Evolutionary conservation across 2,797 vertebrate species (phyloP).

Genomic region (Sebastes steindachneri): DNA sequence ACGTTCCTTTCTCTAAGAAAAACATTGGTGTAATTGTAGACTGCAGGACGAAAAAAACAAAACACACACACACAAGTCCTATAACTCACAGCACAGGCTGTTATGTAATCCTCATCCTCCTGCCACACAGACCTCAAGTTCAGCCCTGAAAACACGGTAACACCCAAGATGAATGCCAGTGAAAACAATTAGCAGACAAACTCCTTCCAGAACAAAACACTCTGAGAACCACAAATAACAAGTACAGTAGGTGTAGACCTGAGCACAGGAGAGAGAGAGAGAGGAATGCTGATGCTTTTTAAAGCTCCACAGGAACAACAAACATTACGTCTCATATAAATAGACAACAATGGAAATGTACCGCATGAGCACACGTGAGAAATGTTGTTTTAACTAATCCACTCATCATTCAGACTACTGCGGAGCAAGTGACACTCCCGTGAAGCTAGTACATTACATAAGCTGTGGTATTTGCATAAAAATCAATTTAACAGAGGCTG

Average conservation of each 20-base stretch:
- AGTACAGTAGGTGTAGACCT: constrained; percentile 35
- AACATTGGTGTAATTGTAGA: constrained; percentile 1
- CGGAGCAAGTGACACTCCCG: neutral
- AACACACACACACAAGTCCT: neutral
- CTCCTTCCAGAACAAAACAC: neutral
- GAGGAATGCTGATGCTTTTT: constrained; percentile 34
- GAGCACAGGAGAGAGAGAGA: neutral
- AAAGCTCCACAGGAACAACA: constrained; percentile 17
- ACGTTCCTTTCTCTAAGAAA: neutral
- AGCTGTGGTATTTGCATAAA: neutral
- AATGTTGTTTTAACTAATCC: neutral
- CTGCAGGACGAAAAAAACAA: neutral
- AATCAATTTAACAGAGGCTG: neutral
- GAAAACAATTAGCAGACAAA: constrained; percentile 39
- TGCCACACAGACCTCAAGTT: constrained; percentile 28
- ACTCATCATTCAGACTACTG: neutral
- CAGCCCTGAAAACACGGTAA: constrained; percentile 27
- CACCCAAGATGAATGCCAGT: constrained; percentile 42
- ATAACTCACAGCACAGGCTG: constrained; percentile 17
- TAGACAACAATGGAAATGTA: neutral
- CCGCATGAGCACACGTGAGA: neutral
- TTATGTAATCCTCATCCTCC: constrained; percentile 54
- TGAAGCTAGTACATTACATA: neutral
- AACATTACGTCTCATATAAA: neutral
- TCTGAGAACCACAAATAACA: neutral